Conservation (phyloP, 2,888 invertebrate species). For the Sisyra terminalis region DNA sequence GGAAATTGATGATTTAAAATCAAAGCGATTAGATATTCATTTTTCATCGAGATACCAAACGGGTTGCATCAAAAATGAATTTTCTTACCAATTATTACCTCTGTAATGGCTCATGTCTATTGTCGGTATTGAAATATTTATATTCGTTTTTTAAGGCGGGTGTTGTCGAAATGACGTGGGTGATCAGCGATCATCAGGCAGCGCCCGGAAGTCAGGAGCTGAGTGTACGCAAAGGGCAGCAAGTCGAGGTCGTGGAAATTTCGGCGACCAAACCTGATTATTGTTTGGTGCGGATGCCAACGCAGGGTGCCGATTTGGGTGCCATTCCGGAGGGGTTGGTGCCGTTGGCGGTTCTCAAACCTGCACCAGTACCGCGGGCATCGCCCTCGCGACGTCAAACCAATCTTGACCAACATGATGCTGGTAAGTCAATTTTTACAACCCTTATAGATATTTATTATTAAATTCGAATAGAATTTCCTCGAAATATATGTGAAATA, state of each 20-base stretch:
- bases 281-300: conserved; percentile 50
- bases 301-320: conserved; percentile 30
- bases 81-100: too few species aligned
- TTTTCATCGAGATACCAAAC: too few species aligned
- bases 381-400: conserved; percentile 30
- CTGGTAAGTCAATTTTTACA: conserved; percentile 24
- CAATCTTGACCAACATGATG: conserved; percentile 25
- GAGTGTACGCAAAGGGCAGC: conserved; percentile 77
- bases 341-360: conserved; percentile 61
- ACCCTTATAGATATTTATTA: conserved; percentile 5
- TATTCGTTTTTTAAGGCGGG: conserved; percentile 39
- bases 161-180: conserved; percentile 80
- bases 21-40: too few species aligned
- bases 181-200: conserved; percentile 71
- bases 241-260: conserved; percentile 80
- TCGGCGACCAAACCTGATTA: conserved; percentile 49
- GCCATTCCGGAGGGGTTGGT: conserved; percentile 64
- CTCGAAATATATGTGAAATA: too few species aligned
- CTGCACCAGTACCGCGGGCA: conserved; percentile 43
- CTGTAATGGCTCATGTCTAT: background rate
- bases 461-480: too few species aligned
- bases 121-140: background rate
- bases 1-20: too few species aligned
- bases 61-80: too few species aligned
- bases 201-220: conserved; percentile 59